A percentile compares a stretch with the other conserved stretches of the same genome.
Evolutionary conservation across 2,888 invertebrate genomes (phyloP).

Genomic region (Lycocerus yunnanus): DNA sequence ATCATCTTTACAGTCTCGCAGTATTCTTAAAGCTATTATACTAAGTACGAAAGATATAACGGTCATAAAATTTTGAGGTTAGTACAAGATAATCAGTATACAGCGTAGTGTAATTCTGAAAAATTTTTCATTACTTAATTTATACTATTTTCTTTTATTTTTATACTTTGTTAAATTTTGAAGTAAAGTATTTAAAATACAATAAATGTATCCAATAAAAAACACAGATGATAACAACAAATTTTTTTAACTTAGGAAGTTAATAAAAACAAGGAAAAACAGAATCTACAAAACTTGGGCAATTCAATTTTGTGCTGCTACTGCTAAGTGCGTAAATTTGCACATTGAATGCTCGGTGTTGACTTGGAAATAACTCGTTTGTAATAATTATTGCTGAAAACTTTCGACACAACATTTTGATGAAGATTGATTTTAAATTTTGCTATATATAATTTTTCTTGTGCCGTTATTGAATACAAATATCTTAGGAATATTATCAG

Average conservation of each 20-base stretch:
- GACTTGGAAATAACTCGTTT: slow-evolving; percentile 38
- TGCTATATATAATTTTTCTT: neutral
- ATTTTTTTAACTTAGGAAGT: neutral
- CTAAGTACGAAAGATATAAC: neutral
- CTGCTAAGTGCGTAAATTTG: slow-evolving; percentile 39
- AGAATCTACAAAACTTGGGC: slow-evolving; percentile 13
- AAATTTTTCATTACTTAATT: too few relatives aligned
- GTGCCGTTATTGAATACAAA: neutral
- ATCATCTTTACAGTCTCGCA: neutral
- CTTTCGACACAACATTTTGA: slow-evolving; percentile 36
- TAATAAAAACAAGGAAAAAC: slow-evolving; percentile 9
- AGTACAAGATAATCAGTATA: neutral
- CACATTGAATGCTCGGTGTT: slow-evolving; percentile 37
- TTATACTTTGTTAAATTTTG: neutral
- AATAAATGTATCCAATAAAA: neutral
- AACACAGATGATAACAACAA: neutral
- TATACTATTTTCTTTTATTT: neutral
- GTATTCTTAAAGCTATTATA: neutral
- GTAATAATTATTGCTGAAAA: slow-evolving; percentile 40
- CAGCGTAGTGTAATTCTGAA: neutral
- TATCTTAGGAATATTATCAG: neutral
- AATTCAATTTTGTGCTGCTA: slow-evolving; percentile 36
- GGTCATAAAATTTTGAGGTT: neutral
- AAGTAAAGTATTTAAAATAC: neutral
- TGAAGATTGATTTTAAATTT: slow-evolving; percentile 35